Conservation (phyloP, 1,140 invertebrate genomes). For the Fragariocoptes setiger region DNA sequence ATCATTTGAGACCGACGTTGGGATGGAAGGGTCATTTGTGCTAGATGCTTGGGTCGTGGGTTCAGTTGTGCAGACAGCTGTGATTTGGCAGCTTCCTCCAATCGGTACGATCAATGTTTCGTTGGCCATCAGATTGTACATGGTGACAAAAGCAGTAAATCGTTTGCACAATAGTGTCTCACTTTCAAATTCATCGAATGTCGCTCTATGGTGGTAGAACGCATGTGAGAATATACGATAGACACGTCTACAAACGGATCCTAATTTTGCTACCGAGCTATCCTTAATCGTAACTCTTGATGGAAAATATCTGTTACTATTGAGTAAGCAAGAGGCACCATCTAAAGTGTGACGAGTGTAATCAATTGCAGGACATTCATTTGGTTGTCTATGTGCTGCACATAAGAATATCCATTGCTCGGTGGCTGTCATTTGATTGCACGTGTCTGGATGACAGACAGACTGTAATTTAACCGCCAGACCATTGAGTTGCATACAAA, state of each 20-base stretch:
- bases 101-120: conserved; percentile 97
- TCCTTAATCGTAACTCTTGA: conserved; percentile 98
- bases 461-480: conserved; percentile 46
- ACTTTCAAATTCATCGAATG: conserved; percentile 95
- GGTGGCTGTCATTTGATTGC: conserved; percentile 97
- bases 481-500: conserved; percentile 95
- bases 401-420: conserved; percentile 99
- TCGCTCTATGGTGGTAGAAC: conserved; percentile 79
- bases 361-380: conserved; percentile 98
- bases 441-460: conserved; percentile 82
- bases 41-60: too few species aligned
- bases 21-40: too few species aligned
- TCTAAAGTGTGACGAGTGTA: conserved; percentile 97
- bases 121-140: conserved; percentile 90
- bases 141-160: conserved; percentile 90
- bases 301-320: conserved; percentile 98
- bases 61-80: too few species aligned
- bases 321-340: conserved; percentile 85
- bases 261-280: conserved; percentile 84
- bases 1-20: too few species aligned
- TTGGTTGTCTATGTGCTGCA: conserved; percentile 97
- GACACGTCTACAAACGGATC: conserved; percentile 84
- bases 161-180: conserved; percentile 75
- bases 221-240: conserved; percentile 99
- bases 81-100: too few species aligned